Conservation (phyloP, 1,140 invertebrate genomes). For the Lerema accius region DNA sequence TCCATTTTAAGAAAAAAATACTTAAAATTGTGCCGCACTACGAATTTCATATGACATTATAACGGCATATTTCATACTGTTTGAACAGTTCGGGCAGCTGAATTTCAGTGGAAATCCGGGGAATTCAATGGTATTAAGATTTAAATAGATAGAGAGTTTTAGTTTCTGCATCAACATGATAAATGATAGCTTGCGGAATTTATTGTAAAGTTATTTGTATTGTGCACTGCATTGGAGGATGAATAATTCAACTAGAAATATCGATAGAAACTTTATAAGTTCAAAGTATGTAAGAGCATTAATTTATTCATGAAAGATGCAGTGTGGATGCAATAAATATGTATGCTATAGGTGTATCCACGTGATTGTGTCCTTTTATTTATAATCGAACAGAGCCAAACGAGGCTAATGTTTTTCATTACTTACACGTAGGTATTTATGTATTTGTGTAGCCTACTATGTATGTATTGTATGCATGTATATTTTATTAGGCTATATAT, state of each 20-base stretch:
- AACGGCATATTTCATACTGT: conserved; percentile 21
- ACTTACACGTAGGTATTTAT: no score
- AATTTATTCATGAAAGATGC: no score
- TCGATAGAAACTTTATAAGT: background rate
- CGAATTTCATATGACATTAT: conserved; percentile 15
- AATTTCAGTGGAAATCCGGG: conserved; percentile 7
- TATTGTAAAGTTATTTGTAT: conserved; percentile 6
- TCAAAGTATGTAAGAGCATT: no score
- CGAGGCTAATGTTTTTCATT: no score
- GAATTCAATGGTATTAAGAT: conserved; percentile 9
- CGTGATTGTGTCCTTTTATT: no score
- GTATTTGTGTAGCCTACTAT: no score
- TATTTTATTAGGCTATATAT: no score
- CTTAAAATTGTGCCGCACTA: background rate
- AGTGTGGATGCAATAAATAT: no score
- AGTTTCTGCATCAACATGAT: conserved; percentile 7
- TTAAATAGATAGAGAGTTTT: conserved; percentile 1
- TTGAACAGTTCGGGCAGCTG: conserved; percentile 21
- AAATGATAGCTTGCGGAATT: conserved; percentile 1
- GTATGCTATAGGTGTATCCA: no score
- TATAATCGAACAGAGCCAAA: no score
- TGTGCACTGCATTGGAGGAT: background rate
- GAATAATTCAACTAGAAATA: background rate
- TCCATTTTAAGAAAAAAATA: no score
- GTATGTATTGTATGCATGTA: no score